A percentile compares a stretch with the other conserved stretches of the same genome.
These are phyloP conservation scores for Sicus ferrugineus DNA, from an alignment of 2,888 invertebrate genomes.

Conservation along the genomic window DNA sequence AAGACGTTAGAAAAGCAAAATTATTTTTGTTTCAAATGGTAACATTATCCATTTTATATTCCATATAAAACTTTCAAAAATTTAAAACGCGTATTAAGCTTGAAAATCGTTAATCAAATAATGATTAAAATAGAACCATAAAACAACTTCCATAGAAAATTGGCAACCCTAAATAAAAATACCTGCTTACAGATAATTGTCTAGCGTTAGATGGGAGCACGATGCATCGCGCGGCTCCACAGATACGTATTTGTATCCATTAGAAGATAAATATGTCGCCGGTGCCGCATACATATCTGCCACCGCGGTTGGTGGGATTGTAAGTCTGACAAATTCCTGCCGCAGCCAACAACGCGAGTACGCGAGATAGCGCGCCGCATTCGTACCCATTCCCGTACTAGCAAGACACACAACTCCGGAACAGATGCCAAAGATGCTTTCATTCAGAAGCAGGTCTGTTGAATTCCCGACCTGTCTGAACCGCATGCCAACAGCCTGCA, in stretches of 20 bases:
- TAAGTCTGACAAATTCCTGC: not conserved
- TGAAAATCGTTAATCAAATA: too few species aligned
- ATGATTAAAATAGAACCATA: too few species aligned
- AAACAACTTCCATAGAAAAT: not conserved
- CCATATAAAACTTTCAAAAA: too few species aligned
- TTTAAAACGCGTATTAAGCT: too few species aligned
- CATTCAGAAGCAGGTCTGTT: not conserved
- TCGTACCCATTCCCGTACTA: too few species aligned
- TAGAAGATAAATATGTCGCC: constrained; percentile 25
- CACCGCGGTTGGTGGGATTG: not conserved
- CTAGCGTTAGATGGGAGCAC: not conserved
- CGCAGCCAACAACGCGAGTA: not conserved
- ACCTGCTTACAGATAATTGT: not conserved
- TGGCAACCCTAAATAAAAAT: constrained; percentile 2
- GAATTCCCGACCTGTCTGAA: constrained; percentile 6
- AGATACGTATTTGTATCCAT: constrained; percentile 22
- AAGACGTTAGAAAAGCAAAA: too few species aligned
- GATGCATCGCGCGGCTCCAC: not conserved
- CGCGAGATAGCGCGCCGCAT: not conserved
- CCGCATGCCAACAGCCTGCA: not conserved
- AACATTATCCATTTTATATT: too few species aligned
- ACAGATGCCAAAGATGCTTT: not conserved
- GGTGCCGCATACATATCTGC: constrained; percentile 1
- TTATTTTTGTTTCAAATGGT: too few species aligned
- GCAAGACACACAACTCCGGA: not conserved